These are phyloP conservation scores for Halictus quadricinctus DNA, from an alignment of 2,888 invertebrate species.

Conservation along the genomic window DNA sequence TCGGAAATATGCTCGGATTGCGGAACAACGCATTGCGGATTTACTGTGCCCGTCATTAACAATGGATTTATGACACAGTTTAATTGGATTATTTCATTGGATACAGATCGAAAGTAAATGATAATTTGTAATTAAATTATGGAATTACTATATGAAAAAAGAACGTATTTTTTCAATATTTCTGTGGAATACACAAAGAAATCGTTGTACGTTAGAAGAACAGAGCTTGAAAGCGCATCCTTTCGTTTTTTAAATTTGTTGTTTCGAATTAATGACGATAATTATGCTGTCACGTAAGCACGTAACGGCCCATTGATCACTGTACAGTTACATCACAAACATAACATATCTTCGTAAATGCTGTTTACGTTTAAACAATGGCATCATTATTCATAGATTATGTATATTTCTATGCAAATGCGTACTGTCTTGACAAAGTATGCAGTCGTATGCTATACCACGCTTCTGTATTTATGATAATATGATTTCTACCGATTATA, in stretches of 20 bases:
- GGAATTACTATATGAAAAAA: neutral
- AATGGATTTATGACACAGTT: neutral
- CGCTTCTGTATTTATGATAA: neutral
- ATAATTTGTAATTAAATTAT: neutral
- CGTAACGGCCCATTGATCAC: neutral
- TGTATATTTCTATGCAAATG: slow-evolving; percentile 43
- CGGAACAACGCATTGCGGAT: neutral
- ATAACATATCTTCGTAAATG: neutral
- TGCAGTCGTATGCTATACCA: neutral
- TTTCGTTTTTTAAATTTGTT: neutral
- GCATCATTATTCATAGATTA: neutral
- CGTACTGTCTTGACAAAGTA: neutral
- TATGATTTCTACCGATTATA: neutral
- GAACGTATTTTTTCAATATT: neutral
- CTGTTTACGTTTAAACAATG: slow-evolving; percentile 1
- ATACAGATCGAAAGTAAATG: neutral
- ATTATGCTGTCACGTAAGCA: neutral
- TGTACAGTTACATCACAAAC: neutral
- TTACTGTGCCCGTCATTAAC: neutral
- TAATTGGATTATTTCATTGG: too few species aligned
- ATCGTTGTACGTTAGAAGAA: too few species aligned
- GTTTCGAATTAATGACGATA: neutral
- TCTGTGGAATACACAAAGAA: neutral
- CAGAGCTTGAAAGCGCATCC: too few species aligned
- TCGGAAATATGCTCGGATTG: neutral